phyloP scores from a whole-genome alignment of 2,113 vertebrate genomes.

The Nerophis ophidion region DNA sequence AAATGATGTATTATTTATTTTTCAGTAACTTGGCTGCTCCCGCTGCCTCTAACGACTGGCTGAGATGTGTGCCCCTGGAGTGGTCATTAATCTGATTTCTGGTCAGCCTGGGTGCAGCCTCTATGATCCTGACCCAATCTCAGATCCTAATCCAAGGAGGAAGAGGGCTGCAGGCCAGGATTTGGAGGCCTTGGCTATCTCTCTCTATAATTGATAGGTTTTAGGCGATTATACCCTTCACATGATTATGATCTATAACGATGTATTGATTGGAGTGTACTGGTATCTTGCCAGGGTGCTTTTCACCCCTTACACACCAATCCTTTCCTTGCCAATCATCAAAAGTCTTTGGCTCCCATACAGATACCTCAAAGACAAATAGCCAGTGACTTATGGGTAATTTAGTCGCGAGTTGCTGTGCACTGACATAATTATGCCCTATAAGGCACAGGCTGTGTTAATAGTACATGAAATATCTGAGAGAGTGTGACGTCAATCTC shows the following conservation, averaged over 20 bases:
- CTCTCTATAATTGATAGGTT: conserved; percentile 78
- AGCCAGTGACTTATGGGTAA: no score
- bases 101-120: conserved; percentile 64
- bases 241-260: conserved; percentile 78
- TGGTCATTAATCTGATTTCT: conserved; percentile 77
- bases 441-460: conserved; percentile 51
- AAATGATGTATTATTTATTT: conserved; percentile 77
- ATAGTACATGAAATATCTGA: conserved; percentile 38
- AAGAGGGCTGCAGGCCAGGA: conserved; percentile 76
- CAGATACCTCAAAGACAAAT: background rate
- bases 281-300: conserved; percentile 49
- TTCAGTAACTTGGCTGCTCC: conserved; percentile 48
- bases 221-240: conserved; percentile 73
- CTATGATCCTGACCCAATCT: conserved; percentile 76
- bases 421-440: conserved; percentile 74
- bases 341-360: conserved; percentile 37
- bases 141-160: conserved; percentile 78
- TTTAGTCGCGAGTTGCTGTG: conserved; percentile 23
- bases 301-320: conserved; percentile 51
- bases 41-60: conserved; percentile 61
- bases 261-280: conserved; percentile 72
- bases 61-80: conserved; percentile 72
- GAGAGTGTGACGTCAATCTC: conserved; percentile 24
- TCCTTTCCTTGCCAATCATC: conserved; percentile 25
- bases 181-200: conserved; percentile 70